Base-by-base conservation (phyloP, 2,888 invertebrate species). In the Girardia tigrina region DNA sequence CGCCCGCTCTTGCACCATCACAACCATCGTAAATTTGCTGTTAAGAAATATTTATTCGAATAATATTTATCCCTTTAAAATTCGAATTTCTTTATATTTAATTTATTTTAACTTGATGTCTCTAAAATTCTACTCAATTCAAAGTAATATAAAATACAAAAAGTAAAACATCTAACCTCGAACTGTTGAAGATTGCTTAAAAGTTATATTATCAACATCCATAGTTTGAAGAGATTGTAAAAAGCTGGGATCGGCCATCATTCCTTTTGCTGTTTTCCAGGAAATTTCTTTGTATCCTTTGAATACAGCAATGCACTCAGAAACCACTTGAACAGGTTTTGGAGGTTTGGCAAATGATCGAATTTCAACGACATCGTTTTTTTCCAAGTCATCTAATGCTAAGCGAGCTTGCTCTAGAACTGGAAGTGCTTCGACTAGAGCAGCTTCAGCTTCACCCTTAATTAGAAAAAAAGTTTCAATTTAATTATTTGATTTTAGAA, bases 191-290 rank as follows among this genome's bases (percentile, higher is more conserved):
- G 82, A 81, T 79, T 84, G 84, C 78, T 81, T 81, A 26, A 77
- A 78, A 0, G 84, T 81, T 70, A 86, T 85, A 75, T 79, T 79
- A 77, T 86, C 85, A 0, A 84, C 90, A 82, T 94, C 91, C 89
- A 94, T 89, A 83, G 92, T 91, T 84, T 90, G 90, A 36, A 94
- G 86, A 74, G 88, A 88, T 74, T 88, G 87, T 42, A 94, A 83
- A 84, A 93, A 94, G 83, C 88, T 90, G 0, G 91, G 89, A 81
- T 94, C 93, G 0, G 91, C 89, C 92, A 94, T 92, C 90, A 94
- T 90, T 0, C 88, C 90, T 83, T 90, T 92, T 0, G 92, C 92
- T 0, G 90, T 88, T 83, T 92, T 92, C 93, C 93, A 94, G 70
- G 89, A 90, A 1, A 92, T 88, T 79, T 93, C 93, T 79, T 90